phyloP scores from a whole-genome alignment of 2,888 invertebrate species.

The Patella depressa region DNA sequence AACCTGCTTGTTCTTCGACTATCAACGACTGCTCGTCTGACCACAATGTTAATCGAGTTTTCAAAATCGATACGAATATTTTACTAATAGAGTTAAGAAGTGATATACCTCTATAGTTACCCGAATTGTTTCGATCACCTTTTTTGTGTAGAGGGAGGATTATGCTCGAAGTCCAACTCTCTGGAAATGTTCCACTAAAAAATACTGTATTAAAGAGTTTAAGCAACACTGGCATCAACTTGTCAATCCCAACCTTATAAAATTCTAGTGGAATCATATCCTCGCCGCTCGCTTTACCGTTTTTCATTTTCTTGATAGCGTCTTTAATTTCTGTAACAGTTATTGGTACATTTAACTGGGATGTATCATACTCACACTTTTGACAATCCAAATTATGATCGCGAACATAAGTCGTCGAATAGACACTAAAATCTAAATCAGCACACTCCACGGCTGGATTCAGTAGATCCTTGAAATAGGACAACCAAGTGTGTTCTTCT shows the following conservation, averaged over 20 bases:
- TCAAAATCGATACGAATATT: not conserved
- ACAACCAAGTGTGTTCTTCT: not conserved
- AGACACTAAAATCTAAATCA: not conserved
- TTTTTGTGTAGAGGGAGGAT: not conserved
- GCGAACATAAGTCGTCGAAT: not conserved
- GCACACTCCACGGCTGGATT: not conserved
- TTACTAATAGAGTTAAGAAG: not conserved
- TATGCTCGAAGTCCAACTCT: not conserved
- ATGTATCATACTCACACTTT: no score
- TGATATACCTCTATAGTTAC: conserved; percentile 8
- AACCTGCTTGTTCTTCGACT: conserved; percentile 6
- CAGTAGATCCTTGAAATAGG: not conserved
- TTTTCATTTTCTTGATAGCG: conserved; percentile 5
- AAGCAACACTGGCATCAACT: not conserved
- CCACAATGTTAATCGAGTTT: not conserved
- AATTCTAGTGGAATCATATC: not conserved
- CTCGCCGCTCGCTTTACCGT: not conserved
- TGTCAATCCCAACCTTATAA: not conserved
- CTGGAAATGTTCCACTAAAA: not conserved
- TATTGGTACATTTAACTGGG: no score
- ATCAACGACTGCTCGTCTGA: not conserved
- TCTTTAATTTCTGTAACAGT: not conserved
- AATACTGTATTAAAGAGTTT: not conserved
- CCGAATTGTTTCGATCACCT: not conserved
- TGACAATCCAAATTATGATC: no score